Conservation (phyloP, 2,888 invertebrate genomes). For the Nipponacmea schrenckii region DNA sequence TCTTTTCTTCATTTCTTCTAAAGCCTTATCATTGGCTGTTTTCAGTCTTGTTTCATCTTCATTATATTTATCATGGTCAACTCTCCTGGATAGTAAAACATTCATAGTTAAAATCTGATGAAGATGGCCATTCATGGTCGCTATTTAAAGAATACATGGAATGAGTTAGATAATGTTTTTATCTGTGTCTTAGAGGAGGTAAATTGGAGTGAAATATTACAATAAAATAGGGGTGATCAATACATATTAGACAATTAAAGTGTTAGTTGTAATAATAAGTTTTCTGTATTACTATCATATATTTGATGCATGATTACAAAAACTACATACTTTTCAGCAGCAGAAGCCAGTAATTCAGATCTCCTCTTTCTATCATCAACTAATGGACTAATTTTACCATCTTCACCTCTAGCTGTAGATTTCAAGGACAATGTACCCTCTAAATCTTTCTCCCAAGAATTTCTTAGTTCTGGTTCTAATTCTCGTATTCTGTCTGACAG, state of each 20-base stretch:
- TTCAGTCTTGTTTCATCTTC: slow-evolving; percentile 48
- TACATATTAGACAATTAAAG: no score
- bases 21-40: slow-evolving; percentile 47
- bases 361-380: slow-evolving; percentile 46
- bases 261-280: no score
- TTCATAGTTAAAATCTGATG: no score
- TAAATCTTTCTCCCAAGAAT: slow-evolving; percentile 57
- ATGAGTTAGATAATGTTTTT: neutral
- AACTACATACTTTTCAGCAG: slow-evolving; percentile 53
- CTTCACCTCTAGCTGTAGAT: slow-evolving; percentile 57
- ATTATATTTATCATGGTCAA: slow-evolving; percentile 33
- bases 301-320: no score
- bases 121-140: no score
- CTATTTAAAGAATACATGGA: no score
- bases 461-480: slow-evolving; percentile 53
- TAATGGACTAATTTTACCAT: slow-evolving; percentile 49
- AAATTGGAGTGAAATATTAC: neutral
- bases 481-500: slow-evolving; percentile 63
- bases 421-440: slow-evolving; percentile 57
- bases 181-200: neutral
- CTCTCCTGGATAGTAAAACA: slow-evolving; percentile 32
- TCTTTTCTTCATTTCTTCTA: slow-evolving; percentile 47
- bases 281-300: no score
- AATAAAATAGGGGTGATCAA: no score
- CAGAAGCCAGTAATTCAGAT: slow-evolving; percentile 51